Evolutionary conservation across 2,888 invertebrate species (phyloP), one percentile per base, ranked within the genome.

Genomic region (Ophion ellenae): DNA sequence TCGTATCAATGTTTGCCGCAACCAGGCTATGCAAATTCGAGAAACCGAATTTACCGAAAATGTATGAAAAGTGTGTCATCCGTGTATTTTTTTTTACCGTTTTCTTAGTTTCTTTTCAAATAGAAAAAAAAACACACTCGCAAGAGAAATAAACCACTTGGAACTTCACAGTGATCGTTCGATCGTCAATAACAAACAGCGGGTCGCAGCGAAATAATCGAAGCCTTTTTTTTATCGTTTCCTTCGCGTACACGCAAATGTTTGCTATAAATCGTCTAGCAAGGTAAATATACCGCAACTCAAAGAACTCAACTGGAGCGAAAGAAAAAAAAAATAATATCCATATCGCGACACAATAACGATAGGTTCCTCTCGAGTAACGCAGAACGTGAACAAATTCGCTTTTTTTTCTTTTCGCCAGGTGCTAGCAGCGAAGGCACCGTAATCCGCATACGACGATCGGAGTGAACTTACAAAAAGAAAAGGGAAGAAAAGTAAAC

Each of bases 141-240:
- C 63, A 53, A 67, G 66, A 76, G 47, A 57, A 69, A 70, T 77
- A 66, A 73, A 75, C 17, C 61, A 70, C 40, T 45, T 28, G 40
- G n/a, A 82, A 83, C 61, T 64, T 69, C 11, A 81, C 75, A 76
- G 76, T 81, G 67, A 83, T 78, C 57, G 64, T 82, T 59, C 73
- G 78, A 86, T 78, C 83, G 77, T 20, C n/a, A 66, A 75, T 28
- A 4, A 36, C 40, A 17, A 53, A 17, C 28, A n/a, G 57, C 32
- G 59, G 64, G 24, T 11, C 32, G 40, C 69, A 28, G 32, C 61
- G 36, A 69, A 47, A 73, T 20, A 57, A 66, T 67, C 67, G 70
- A 76, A 64, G 7, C n/a, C 14, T 40, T 64, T n/a, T n/a, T 64
- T 53, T 11, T 47, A 2, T 47, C 3, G 47, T 47, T 47, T 47